Percentiles rank a stretch among this genome's conserved stretches.
Conservation (phyloP, 2,113 vertebrate genomes). For the Ovis aries region ARS-UI_Ramb_v3.0 NC_056055.1:84494001-84494500, state of each 20-base stretch:
- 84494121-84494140: background rate
- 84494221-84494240: slow-evolving; percentile 21
- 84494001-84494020: background rate
- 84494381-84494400: background rate
- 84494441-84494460: background rate
- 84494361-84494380: background rate
- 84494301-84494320: background rate
- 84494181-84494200: slow-evolving; percentile 21
- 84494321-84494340: background rate
- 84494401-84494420: background rate
- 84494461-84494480: background rate
- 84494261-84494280: background rate
- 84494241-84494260: slow-evolving; percentile 8
- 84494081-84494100: background rate
- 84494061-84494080: background rate
- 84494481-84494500: background rate
- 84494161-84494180: slow-evolving; percentile 27
- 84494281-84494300: background rate
- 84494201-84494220: slow-evolving; percentile 31
- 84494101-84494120: background rate
- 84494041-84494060: background rate
- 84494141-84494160: background rate
- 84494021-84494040: background rate
- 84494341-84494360: background rate
- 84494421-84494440: background rate